These are phyloP conservation scores for Frieseomelitta varia DNA, from an alignment of 1,140 invertebrate species.

Conservation along the genomic window DNA sequence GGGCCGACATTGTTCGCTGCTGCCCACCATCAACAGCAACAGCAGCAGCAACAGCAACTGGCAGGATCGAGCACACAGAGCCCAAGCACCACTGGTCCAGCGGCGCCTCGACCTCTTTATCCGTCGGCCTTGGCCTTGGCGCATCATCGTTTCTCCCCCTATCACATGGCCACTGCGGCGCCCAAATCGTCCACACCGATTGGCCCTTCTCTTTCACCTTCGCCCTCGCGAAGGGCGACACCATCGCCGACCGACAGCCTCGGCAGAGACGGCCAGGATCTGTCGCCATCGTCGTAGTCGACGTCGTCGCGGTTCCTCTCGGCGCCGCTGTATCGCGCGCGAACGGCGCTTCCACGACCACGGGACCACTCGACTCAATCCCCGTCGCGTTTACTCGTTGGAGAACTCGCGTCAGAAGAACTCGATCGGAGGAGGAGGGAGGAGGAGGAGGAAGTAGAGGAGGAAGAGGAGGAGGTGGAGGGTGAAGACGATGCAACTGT, in stretches of 20 bases:
- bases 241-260: constrained; percentile 80
- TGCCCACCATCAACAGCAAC: constrained; percentile 75
- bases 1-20: constrained; percentile 79
- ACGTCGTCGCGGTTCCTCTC: neutral
- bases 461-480: neutral
- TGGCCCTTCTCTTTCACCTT: constrained; percentile 75
- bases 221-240: constrained; percentile 77
- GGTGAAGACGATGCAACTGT: constrained; percentile 15
- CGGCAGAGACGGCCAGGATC: constrained; percentile 77
- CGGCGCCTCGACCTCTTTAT: constrained; percentile 80
- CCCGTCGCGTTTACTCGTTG: no score
- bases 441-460: neutral
- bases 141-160: constrained; percentile 81
- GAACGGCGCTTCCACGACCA: neutral
- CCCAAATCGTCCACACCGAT: constrained; percentile 71
- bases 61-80: constrained; percentile 72
- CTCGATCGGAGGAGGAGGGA: neutral
- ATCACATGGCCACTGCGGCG: constrained; percentile 72
- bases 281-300: constrained; percentile 81
- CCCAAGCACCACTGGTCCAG: constrained; percentile 71
- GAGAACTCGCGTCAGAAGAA: neutral
- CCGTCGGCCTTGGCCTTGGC: constrained; percentile 77
- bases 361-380: constrained; percentile 25
- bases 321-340: neutral
- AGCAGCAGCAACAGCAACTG: constrained; percentile 74